Percentiles rank a stretch among this genome's conserved stretches.
phyloP scores from a whole-genome alignment of 2,797 vertebrate species.

The Menidia menidia region DNA sequence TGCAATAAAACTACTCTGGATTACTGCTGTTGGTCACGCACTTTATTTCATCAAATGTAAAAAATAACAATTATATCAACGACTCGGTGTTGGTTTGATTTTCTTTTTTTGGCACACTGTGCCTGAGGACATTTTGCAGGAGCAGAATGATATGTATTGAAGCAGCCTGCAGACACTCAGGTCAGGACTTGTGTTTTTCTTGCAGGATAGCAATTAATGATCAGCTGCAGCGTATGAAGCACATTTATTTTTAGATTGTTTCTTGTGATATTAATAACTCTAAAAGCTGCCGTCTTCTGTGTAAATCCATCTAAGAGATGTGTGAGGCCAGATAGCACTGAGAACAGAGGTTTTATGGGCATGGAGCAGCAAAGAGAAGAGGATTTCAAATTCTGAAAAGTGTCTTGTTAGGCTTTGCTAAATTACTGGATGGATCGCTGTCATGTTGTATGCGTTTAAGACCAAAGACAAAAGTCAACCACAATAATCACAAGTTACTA shows the following conservation, averaged over 20 bases:
- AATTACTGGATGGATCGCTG: not conserved
- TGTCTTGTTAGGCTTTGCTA: not conserved
- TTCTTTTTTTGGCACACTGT: conserved; percentile 13
- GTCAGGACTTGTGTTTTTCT: conserved; percentile 42
- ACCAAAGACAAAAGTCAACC: not conserved
- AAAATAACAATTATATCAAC: conserved; percentile 1
- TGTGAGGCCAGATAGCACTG: conserved; percentile 35
- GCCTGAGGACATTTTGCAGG: conserved; percentile 4
- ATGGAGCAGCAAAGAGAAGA: not conserved
- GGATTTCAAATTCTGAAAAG: not conserved
- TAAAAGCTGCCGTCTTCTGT: conserved; percentile 46
- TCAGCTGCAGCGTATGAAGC: conserved; percentile 48
- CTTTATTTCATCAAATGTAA: not conserved
- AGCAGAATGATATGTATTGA: conserved; percentile 23
- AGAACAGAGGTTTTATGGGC: conserved; percentile 11
- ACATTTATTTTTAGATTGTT: conserved; percentile 62
- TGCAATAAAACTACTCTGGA: not conserved
- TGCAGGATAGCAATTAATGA: conserved; percentile 38
- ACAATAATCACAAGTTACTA: not conserved
- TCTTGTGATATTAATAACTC: conserved; percentile 62
- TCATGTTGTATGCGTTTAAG: not conserved
- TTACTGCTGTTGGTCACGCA: not conserved
- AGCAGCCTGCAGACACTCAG: conserved; percentile 30
- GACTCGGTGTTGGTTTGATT: not conserved
- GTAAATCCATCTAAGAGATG: conserved; percentile 26